Evolutionary conservation across 2,888 invertebrate species (phyloP), one percentile per base, ranked within the genome.

Genomic region (Lycophotia porphyrea): DNA sequence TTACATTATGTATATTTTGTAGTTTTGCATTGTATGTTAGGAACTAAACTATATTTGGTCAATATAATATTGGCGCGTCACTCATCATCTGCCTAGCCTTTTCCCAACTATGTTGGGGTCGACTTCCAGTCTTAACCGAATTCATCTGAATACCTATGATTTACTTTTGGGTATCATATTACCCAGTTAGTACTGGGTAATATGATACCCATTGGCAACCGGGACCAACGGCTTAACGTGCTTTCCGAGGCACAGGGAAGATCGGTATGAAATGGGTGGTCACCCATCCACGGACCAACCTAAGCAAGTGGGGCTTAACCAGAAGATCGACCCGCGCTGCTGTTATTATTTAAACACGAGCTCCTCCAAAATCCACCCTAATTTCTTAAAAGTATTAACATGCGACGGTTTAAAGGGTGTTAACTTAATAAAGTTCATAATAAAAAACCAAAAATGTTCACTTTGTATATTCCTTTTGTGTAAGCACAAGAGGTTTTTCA

Each of bases 1-100:
- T 76, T 60, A 60, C 58, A 42, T 69, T 58, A n/a, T 39, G 39
- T n/a, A n/a, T 31, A 13, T 39, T 58, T 68, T 21, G 66, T 39
- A 21, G 21, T 67, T 74, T 34, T 42, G 39, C n/a, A n/a, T 18
- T 21, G 9, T 15, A 1, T 34, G 2, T 24, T 15, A 15, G 5
- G 15, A 15, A 15, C 47, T 47, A 5, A 3, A 44, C 5, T 27
- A 27, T 55, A 13, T 44, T 74, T 42, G 71, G 21, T 2, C 21
- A 31, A 24, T 61, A 13, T 58, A 24, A 11, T 55, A 36, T 36
- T 36, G 4, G 27, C 27, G 4, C 21, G 15, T 49, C 24, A 49
- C n/a, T 66, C n/a, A 13, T 27, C 11, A n/a, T n/a, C 11, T 52
- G 52, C 49, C 49, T 49, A 49, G n/a, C n/a, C 49, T 24, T 49